Evolutionary conservation across 2,888 invertebrate genomes (phyloP).

Genomic region (Rhingia campestris): DNA sequence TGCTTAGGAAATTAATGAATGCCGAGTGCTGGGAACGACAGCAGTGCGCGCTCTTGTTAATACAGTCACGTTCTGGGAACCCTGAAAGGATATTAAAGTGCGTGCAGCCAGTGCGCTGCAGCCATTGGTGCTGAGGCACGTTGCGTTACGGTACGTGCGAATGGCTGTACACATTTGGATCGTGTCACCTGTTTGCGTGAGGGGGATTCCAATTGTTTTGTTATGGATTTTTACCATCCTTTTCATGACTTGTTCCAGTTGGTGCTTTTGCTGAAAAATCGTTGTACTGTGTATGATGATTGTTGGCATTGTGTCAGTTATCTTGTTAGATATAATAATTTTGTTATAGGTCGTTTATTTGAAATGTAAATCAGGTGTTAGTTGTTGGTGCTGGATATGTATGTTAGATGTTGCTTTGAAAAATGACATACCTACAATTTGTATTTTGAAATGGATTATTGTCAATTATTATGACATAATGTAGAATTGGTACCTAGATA

Average conservation of each 20-base stretch:
- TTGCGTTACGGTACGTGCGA: constrained; percentile 66
- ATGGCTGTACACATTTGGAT: constrained; percentile 41
- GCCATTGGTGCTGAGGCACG: constrained; percentile 26
- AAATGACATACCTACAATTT: background rate
- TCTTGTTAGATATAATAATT: constrained; percentile 12
- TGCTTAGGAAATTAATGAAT: constrained; percentile 29
- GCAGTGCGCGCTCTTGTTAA: constrained; percentile 33
- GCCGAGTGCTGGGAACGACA: constrained; percentile 11
- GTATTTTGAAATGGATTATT: background rate
- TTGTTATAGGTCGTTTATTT: constrained; percentile 19
- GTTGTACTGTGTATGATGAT: constrained; percentile 19
- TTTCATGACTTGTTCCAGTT: constrained; percentile 12
- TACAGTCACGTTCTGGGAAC: constrained; percentile 60
- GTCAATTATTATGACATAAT: background rate
- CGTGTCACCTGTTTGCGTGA: constrained; percentile 60
- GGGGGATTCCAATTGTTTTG: constrained; percentile 36
- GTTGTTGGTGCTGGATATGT: background rate
- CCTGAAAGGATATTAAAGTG: constrained; percentile 67
- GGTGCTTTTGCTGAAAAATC: constrained; percentile 21
- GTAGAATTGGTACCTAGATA: too few species aligned
- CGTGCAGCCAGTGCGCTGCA: constrained; percentile 64
- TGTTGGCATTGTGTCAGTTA: constrained; percentile 24
- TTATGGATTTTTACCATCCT: constrained; percentile 6
- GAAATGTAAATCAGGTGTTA: constrained; percentile 32
- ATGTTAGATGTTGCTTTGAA: background rate